phyloP scores from a whole-genome alignment of 2,113 vertebrate genomes.

The Vidua macroura region DNA sequence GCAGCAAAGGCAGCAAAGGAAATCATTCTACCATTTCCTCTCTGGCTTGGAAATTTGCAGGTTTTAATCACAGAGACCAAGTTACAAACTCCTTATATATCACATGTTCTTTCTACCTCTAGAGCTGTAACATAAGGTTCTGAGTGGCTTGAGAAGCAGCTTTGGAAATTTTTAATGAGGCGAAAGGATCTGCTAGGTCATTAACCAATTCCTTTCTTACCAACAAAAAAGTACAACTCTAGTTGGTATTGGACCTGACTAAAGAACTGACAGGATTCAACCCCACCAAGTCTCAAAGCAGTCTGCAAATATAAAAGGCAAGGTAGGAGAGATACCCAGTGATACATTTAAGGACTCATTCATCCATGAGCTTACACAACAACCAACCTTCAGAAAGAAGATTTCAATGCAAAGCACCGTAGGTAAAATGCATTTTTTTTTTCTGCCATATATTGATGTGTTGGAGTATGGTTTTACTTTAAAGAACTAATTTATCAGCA shows the following conservation, averaged over 20 bases:
- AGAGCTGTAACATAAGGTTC: neutral
- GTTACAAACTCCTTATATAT: neutral
- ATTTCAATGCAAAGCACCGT: neutral
- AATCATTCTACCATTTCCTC: neutral
- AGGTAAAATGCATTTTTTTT: neutral
- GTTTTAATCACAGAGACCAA: neutral
- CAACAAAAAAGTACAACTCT: neutral
- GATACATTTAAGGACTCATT: neutral
- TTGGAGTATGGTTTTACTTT: neutral
- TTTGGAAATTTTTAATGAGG: neutral
- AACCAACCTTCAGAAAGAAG: neutral
- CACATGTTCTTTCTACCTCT: neutral
- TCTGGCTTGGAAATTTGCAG: neutral
- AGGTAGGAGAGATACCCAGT: neutral
- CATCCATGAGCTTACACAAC: neutral
- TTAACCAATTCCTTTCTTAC: neutral
- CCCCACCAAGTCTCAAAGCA: rapidly evolving
- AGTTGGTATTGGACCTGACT: neutral
- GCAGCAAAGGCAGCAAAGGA: neutral
- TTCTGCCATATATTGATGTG: neutral
- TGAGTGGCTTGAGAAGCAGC: neutral
- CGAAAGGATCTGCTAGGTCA: neutral
- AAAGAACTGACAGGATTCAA: neutral
- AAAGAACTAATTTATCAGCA: neutral
- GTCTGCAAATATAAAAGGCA: neutral